phyloP scores from a whole-genome alignment of 2,888 invertebrate species.

The Drosophila helvetica region DNA sequence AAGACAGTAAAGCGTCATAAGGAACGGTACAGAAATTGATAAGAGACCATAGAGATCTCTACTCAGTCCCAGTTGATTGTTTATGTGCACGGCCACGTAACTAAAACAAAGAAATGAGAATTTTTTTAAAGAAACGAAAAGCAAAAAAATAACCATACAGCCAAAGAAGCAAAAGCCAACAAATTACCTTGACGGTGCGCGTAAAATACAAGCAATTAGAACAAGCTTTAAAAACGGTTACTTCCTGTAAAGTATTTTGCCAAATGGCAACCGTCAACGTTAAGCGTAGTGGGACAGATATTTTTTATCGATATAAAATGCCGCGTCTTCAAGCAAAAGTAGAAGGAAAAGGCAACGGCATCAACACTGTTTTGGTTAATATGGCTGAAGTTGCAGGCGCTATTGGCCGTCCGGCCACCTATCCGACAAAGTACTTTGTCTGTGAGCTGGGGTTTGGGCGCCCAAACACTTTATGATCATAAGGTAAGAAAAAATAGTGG shows the following conservation, averaged over 20 bases:
- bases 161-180: conserved; percentile 52
- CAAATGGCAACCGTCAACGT: conserved; percentile 96
- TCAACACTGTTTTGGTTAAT: conserved; percentile 99
- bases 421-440: conserved; percentile 94
- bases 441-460: conserved; percentile 99
- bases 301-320: conserved; percentile 99
- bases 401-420: conserved; percentile 97
- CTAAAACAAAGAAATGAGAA: conserved; percentile 59
- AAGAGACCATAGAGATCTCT: too few relatives aligned
- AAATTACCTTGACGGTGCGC: conserved; percentile 51
- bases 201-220: conserved; percentile 45
- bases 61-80: neutral
- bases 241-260: neutral
- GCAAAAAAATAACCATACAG: conserved; percentile 62
- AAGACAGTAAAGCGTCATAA: neutral
- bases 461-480: conserved; percentile 99
- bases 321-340: conserved; percentile 99
- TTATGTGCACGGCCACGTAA: conserved; percentile 43
- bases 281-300: conserved; percentile 98
- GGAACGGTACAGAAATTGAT: neutral
- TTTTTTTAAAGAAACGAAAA: conserved; percentile 82
- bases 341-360: conserved; percentile 99
- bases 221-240: conserved; percentile 23
- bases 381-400: conserved; percentile 99
- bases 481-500: conserved; percentile 85